Conservation (phyloP, 2,888 invertebrate species). For the Cryptocheilus praepositus region DNA sequence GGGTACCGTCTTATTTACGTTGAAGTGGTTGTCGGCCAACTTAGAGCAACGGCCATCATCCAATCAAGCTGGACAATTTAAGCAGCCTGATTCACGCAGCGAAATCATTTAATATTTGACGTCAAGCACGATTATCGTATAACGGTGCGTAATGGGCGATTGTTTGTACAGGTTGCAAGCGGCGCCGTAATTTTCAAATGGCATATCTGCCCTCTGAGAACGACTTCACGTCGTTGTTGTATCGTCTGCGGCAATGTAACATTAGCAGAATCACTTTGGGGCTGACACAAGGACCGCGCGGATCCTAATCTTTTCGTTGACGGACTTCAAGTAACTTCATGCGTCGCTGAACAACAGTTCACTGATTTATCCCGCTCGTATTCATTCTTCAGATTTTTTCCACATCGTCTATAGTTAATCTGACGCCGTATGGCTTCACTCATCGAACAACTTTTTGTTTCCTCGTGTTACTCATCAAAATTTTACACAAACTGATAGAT, state of each 20-base stretch:
- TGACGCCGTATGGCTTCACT: no score
- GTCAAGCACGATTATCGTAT: conserved; percentile 69
- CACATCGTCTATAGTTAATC: no score
- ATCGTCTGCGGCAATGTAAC: conserved; percentile 2
- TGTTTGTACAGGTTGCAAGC: conserved; percentile 64
- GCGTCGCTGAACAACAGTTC: no score
- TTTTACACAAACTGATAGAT: no score
- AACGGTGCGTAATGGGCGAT: conserved; percentile 62
- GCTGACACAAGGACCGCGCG: no score
- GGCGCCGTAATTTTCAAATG: conserved; percentile 60
- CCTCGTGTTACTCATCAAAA: no score
- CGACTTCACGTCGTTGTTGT: conserved; percentile 33
- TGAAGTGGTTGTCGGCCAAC: conserved; percentile 70
- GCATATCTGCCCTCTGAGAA: conserved; percentile 50
- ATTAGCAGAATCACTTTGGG: no score
- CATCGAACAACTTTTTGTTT: no score
- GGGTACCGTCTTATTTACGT: conserved; percentile 66
- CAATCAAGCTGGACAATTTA: conserved; percentile 69
- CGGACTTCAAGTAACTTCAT: no score
- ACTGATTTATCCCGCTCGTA: no score
- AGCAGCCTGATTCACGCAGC: conserved; percentile 70
- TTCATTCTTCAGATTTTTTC: no score
- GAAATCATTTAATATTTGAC: conserved; percentile 71
- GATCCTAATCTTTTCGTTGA: no score
- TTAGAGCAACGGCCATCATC: conserved; percentile 67